These are phyloP conservation scores for Lycocorax pyrrhopterus DNA, from an alignment of 2,113 vertebrate genomes.

Conservation along the genomic window DNA sequence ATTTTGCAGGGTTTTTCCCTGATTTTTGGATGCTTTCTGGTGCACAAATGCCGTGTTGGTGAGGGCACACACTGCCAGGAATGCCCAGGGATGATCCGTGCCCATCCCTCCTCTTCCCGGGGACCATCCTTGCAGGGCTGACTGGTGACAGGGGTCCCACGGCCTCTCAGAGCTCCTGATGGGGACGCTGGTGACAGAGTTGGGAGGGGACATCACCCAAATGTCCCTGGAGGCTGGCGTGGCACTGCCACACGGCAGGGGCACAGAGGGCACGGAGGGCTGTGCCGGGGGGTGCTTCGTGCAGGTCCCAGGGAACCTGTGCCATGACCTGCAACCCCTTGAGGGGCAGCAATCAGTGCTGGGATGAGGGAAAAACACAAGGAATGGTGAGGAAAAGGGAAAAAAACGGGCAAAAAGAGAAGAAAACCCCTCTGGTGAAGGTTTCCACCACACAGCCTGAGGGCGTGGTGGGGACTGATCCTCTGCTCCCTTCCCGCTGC, in stretches of 20 bases:
- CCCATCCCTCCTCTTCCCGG: not conserved
- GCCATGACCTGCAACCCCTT: fast-evolving
- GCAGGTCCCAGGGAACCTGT: not conserved
- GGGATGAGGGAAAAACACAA: not conserved
- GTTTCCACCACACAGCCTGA: not conserved
- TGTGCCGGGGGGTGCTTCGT: not conserved
- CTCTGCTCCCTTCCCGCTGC: not conserved
- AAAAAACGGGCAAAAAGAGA: not conserved
- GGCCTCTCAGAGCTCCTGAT: not conserved
- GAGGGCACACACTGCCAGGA: not conserved
- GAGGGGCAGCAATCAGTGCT: too few relatives aligned
- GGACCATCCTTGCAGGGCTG: not conserved
- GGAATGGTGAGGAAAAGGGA: not conserved
- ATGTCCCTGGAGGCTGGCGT: not conserved
- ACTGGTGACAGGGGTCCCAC: not conserved
- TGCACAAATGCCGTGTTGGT: too few relatives aligned
- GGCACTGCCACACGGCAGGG: not conserved
- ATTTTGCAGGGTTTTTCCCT: not conserved
- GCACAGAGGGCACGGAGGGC: too few relatives aligned
- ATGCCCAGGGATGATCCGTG: not conserved
- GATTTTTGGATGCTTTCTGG: not conserved
- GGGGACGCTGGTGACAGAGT: fast-evolving
- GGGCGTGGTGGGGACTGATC: fast-evolving
- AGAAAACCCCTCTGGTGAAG: not conserved
- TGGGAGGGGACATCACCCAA: not conserved